Conservation (phyloP, 2,797 vertebrate species). For the Syngnathus acus region DNA sequence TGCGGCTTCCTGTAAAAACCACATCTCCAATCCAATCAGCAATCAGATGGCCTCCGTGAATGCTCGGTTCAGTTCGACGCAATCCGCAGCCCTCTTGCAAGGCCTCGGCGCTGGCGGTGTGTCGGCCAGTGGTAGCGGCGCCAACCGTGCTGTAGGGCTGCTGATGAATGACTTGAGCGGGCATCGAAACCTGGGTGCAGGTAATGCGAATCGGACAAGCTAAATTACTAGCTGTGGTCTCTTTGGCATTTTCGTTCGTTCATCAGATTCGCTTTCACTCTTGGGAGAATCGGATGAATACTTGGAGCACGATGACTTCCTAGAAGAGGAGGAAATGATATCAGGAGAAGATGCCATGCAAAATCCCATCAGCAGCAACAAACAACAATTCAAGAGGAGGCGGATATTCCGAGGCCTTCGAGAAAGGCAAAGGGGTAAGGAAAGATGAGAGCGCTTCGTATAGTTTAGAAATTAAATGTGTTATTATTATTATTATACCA, state of each 20-base stretch:
- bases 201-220: conserved; percentile 32
- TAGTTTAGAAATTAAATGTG: neutral
- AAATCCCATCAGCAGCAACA: conserved; percentile 58
- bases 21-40: conserved; percentile 50
- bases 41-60: conserved; percentile 66
- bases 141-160: conserved; percentile 40
- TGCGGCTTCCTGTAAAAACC: conserved; percentile 58
- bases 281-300: conserved; percentile 70
- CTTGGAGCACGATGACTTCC: conserved; percentile 65
- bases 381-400: conserved; percentile 65
- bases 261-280: conserved; percentile 65
- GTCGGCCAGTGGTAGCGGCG: conserved; percentile 42
- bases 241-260: conserved; percentile 9
- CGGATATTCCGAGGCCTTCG: conserved; percentile 71
- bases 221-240: neutral
- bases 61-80: conserved; percentile 61
- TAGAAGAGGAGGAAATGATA: conserved; percentile 72
- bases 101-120: conserved; percentile 45
- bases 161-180: conserved; percentile 64
- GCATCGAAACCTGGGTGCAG: conserved; percentile 48
- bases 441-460: neutral
- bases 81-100: conserved; percentile 63
- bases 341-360: conserved; percentile 64
- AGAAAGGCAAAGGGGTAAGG: conserved; percentile 82
- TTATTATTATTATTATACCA: no score